Percentiles rank a stretch among this genome's conserved stretches.
Conservation (phyloP, 2,888 invertebrate species). For the Lochmaea crataegi region DNA sequence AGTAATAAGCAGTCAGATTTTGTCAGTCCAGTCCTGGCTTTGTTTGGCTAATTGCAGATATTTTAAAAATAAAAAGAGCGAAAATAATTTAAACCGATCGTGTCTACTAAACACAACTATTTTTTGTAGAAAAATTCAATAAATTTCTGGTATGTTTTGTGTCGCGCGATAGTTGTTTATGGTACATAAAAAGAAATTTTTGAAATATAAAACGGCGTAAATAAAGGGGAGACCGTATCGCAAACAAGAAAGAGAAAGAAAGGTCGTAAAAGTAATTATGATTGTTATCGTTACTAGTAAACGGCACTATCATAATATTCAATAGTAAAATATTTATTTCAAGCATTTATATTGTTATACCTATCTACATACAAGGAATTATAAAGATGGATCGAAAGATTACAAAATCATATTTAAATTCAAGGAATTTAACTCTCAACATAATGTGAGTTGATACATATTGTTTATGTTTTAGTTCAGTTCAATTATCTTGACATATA, state of each 20-base stretch:
- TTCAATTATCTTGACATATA: too few relatives aligned
- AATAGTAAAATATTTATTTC: not conserved
- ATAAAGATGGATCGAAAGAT: too few relatives aligned
- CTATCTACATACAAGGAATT: too few relatives aligned
- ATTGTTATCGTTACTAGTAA: not conserved
- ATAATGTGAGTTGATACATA: too few relatives aligned
- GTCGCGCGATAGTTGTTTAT: not conserved
- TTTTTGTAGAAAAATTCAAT: not conserved
- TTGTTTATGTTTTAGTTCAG: too few relatives aligned
- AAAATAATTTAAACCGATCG: not conserved
- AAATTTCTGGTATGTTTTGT: not conserved
- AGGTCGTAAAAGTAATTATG: too few relatives aligned
- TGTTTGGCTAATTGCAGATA: not conserved
- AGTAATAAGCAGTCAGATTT: not conserved
- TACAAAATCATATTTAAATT: too few relatives aligned
- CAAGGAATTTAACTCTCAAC: too few relatives aligned
- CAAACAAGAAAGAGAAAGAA: not conserved
- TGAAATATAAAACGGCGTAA: not conserved
- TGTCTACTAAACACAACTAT: not conserved
- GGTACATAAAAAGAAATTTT: not conserved
- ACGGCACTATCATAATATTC: not conserved
- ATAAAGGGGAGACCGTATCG: not conserved
- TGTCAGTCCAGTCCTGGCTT: not conserved
- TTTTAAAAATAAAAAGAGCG: not conserved
- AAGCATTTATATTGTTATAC: too few relatives aligned